phyloP scores from a whole-genome alignment of 2,113 vertebrate species.

The Cyanoderma ruficeps region DNA sequence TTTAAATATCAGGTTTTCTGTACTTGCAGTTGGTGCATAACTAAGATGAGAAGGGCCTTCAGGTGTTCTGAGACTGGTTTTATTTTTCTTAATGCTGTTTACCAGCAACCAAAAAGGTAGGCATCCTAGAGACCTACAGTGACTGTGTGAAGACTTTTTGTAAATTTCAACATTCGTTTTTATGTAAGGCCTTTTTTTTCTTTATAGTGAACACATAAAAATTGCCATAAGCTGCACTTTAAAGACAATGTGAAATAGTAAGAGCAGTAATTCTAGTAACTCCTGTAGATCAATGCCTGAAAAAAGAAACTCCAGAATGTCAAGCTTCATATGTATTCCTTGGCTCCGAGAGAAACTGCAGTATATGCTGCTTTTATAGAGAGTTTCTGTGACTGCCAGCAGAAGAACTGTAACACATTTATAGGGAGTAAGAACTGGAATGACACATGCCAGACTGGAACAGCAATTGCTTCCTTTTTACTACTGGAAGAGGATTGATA shows the following conservation, averaged over 20 bases:
- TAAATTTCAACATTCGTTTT: constrained; percentile 41
- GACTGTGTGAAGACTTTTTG: neutral
- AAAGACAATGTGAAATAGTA: constrained; percentile 44
- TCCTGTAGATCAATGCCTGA: constrained; percentile 58
- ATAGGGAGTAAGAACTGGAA: constrained; percentile 54
- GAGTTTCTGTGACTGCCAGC: constrained; percentile 52
- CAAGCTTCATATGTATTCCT: constrained; percentile 68
- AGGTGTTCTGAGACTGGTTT: neutral
- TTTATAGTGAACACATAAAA: constrained; percentile 19
- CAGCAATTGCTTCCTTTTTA: constrained; percentile 52
- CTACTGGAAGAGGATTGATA: constrained; percentile 46
- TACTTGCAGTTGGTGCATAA: neutral
- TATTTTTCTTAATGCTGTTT: constrained; percentile 20
- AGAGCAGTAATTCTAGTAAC: constrained; percentile 66
- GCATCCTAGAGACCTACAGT: neutral
- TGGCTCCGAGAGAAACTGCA: constrained; percentile 65
- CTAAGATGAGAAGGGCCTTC: neutral
- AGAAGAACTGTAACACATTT: constrained; percentile 69
- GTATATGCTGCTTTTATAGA: constrained; percentile 72
- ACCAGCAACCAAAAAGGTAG: neutral
- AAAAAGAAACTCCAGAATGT: constrained; percentile 67
- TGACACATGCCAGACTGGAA: constrained; percentile 56
- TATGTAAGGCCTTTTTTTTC: constrained; percentile 40
- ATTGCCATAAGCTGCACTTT: constrained; percentile 17
- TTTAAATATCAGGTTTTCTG: neutral